These are phyloP conservation scores for Strigamia crassipes DNA, from an alignment of 2,888 invertebrate genomes.

Conservation along the genomic window DNA sequence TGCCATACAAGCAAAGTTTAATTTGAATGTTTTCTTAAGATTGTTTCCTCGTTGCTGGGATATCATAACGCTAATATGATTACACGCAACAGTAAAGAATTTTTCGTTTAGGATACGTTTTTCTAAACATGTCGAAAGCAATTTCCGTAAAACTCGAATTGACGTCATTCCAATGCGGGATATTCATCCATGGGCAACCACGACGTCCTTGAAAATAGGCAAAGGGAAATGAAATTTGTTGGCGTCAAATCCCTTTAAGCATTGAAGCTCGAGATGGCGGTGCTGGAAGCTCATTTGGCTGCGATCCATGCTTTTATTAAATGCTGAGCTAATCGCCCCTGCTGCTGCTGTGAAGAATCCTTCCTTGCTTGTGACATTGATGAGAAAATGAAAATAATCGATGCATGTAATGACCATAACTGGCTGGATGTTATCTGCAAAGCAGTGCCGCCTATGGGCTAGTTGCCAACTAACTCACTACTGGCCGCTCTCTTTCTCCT, in stretches of 20 bases:
- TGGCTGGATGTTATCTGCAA: constrained; percentile 42
- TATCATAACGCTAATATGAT: no score
- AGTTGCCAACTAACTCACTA: constrained; percentile 23
- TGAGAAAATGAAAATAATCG: constrained; percentile 42
- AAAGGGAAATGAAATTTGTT: constrained; percentile 35
- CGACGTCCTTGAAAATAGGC: constrained; percentile 23
- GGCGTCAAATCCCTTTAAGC: constrained; percentile 42
- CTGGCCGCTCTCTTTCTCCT: neutral
- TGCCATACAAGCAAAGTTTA: neutral
- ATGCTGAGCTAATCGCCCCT: constrained; percentile 40
- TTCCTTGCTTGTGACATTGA: constrained; percentile 37
- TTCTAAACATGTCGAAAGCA: neutral
- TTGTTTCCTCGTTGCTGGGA: no score
- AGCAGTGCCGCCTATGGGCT: constrained; percentile 35
- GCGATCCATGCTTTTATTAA: constrained; percentile 37
- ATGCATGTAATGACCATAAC: constrained; percentile 35
- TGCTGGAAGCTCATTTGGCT: constrained; percentile 28
- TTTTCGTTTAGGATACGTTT: neutral
- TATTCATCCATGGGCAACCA: constrained; percentile 4
- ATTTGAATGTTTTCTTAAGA: no score
- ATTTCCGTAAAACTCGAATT: neutral
- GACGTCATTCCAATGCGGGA: neutral
- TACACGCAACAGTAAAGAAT: neutral
- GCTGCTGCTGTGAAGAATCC: constrained; percentile 42
- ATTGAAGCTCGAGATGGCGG: constrained; percentile 29